These are phyloP conservation scores for Drosophila orosa DNA, from an alignment of 1,140 invertebrate genomes.

Conservation along the genomic window DNA sequence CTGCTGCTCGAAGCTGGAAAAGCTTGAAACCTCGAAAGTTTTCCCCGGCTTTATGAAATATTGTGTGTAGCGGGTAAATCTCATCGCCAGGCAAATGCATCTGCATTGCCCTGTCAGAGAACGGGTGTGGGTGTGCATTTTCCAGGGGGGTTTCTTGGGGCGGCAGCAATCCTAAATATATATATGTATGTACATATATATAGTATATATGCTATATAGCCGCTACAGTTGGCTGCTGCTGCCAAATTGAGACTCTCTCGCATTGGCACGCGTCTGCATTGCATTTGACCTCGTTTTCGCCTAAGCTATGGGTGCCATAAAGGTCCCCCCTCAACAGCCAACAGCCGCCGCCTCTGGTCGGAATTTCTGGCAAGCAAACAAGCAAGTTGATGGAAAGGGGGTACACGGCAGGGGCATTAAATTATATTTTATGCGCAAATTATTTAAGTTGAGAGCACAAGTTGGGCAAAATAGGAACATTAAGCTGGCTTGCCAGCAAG, in stretches of 20 bases:
- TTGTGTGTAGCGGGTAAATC: slow-evolving; percentile 28
- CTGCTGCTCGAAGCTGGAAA: background rate
- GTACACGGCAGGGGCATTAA: slow-evolving; percentile 49
- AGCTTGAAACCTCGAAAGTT: slow-evolving; percentile 28
- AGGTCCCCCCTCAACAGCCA: background rate
- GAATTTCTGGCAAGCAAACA: slow-evolving; percentile 23
- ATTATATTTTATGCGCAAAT: slow-evolving; percentile 80
- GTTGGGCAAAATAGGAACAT: slow-evolving; percentile 75
- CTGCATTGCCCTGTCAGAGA: slow-evolving; percentile 3
- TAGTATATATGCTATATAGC: slow-evolving; percentile 8
- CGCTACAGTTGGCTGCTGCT: slow-evolving; percentile 46
- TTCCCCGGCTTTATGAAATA: slow-evolving; percentile 36
- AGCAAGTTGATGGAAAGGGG: background rate
- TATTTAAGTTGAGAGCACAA: slow-evolving; percentile 71
- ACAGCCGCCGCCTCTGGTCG: background rate
- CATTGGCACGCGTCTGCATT: slow-evolving; percentile 51
- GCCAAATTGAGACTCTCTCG: slow-evolving; percentile 50
- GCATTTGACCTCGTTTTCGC: slow-evolving; percentile 62
- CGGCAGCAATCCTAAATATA: background rate
- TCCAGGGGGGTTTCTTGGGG: background rate
- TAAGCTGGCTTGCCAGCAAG: slow-evolving; percentile 40
- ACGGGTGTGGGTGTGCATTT: slow-evolving; percentile 8
- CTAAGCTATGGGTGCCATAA: slow-evolving; percentile 46
- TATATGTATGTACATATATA: background rate
- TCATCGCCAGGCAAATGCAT: slow-evolving; percentile 36